Evolutionary conservation across 2,113 vertebrate species (phyloP).

Genomic region (Irena cyanogastra): DNA sequence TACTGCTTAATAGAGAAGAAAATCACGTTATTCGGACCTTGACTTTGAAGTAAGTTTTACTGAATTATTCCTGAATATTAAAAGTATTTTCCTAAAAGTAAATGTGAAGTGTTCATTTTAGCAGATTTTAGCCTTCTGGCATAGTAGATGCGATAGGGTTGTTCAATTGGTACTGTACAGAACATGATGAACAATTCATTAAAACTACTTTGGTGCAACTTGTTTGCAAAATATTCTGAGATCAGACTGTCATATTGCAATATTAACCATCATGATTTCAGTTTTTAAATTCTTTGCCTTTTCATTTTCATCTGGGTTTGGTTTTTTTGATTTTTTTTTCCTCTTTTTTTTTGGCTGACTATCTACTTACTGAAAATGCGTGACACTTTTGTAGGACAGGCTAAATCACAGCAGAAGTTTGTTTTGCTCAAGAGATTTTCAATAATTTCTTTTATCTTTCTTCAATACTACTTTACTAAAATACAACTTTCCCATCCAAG

Average conservation of each 20-base stretch:
- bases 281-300: constrained; percentile 46
- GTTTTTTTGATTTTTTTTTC: background rate
- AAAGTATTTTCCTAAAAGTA: constrained; percentile 48
- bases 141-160: background rate
- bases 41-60: constrained; percentile 96
- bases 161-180: background rate
- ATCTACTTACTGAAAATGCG: background rate
- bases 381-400: background rate
- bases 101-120: constrained; percentile 13
- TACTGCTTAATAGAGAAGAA: constrained; percentile 90
- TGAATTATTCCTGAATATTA: constrained; percentile 62
- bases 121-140: background rate
- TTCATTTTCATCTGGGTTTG: constrained; percentile 45
- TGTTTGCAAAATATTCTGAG: constrained; percentile 27
- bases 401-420: background rate
- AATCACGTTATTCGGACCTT: constrained; percentile 97
- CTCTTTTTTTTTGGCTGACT: background rate
- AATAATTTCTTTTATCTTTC: background rate
- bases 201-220: constrained; percentile 62
- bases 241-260: constrained; percentile 12
- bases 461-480: background rate
- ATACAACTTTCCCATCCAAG: background rate
- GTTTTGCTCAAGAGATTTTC: background rate
- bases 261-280: constrained; percentile 47
- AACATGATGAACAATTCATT: background rate